Conservation (phyloP, 2,113 vertebrate genomes). For the Nannospalax galili region DNA sequence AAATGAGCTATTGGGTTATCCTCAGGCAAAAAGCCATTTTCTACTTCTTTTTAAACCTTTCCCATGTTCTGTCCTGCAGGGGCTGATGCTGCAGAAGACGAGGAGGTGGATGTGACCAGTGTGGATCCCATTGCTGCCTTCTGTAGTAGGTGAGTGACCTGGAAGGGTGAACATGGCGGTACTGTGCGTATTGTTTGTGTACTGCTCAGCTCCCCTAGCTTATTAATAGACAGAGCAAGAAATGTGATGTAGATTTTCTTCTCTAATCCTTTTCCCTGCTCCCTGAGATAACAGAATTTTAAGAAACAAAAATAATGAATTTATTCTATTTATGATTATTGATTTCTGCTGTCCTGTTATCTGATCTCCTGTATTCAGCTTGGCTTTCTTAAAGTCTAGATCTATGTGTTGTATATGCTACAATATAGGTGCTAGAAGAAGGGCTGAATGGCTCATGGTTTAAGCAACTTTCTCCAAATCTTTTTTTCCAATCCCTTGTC, state of each 20-base stretch:
- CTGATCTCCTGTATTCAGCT: neutral
- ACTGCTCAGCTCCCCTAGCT: neutral
- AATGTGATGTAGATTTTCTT: neutral
- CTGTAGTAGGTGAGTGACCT: slow-evolving; percentile 92
- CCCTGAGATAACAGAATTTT: neutral
- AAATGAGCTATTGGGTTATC: neutral
- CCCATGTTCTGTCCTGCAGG: slow-evolving; percentile 84
- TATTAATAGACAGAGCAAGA: neutral
- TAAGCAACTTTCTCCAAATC: slow-evolving; percentile 81
- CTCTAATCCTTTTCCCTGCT: neutral
- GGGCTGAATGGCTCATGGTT: slow-evolving; percentile 76
- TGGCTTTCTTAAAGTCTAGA: slow-evolving; percentile 30
- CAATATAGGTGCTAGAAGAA: slow-evolving; percentile 64
- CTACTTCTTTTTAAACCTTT: neutral
- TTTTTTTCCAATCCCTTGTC: slow-evolving; percentile 76
- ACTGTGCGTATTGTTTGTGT: no score
- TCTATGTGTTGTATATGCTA: slow-evolving; percentile 34
- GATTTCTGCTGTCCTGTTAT: neutral
- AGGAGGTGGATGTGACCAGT: slow-evolving; percentile 97
- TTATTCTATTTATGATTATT: neutral
- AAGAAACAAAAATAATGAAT: slow-evolving; percentile 2
- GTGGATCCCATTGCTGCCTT: slow-evolving; percentile 98
- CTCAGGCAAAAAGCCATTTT: neutral
- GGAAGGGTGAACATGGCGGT: no score
- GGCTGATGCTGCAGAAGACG: slow-evolving; percentile 96